Base-by-base conservation (phyloP, 1,140 invertebrate species). In the Drosophila dunni region DNA sequence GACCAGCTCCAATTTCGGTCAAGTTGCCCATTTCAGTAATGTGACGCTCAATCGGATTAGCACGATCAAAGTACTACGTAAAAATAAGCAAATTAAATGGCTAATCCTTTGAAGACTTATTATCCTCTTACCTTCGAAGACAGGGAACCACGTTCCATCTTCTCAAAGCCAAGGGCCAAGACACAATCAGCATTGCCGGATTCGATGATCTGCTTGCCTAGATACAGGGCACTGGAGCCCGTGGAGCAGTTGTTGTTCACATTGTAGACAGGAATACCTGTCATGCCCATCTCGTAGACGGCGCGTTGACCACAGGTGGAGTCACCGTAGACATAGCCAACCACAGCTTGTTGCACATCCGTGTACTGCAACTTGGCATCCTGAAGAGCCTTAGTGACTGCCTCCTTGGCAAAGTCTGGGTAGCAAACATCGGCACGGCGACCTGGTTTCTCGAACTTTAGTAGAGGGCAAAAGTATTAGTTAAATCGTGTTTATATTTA, bases 171-270 rank as follows among this genome's bases (percentile, higher is more conserved):
- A 48, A 99, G 91, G 15, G 98, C 98, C 42, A 99, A 92, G 1
- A 97, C 96, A 92, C 98, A 98, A 90, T 99, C 96, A 13, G 95
- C 94, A 75, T 95, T 94, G 9, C 97, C 97, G 78, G 96, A 95
- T 93, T 98, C 96, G 15, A 99, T 94, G 7, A 99, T 94, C 92
- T 99, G 97, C 91, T 98, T 98, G 0, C 95, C 98, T 84, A 99
- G 93, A 67, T 96, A 95, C 0, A 99, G 91, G 3, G 98, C 98
- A 58, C 97, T 97, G 0, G 98, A 97, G 9, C 99, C 99, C 15
- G 98, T 99, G 0, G 98, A 96, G 91, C 99, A 99, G 90, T 99
- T 99, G 91, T 99, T 99, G 93, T 99, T 99, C 0, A 99, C 98
- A 94, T 99, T 99, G 93, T 97, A 98, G 69, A 99, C 96, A 8